These are phyloP conservation scores for Xerus rutilus DNA, from an alignment of 2,797 vertebrate species.

Conservation along the genomic window DNA sequence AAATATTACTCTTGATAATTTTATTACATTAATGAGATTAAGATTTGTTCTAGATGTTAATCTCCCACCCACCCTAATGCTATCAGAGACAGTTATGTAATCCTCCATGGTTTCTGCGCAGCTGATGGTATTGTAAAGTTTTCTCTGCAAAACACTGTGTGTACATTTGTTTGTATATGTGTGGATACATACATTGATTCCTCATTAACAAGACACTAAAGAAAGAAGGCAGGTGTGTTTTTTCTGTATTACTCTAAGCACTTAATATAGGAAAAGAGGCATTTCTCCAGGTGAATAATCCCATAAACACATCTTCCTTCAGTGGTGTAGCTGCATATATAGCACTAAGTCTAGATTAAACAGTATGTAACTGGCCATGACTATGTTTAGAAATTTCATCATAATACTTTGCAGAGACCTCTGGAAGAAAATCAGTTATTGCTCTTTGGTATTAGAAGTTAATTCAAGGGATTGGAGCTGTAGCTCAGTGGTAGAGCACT, in stretches of 20 bases:
- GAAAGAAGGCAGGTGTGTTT: neutral
- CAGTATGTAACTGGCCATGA: neutral
- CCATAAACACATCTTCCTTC: neutral
- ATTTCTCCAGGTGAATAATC: neutral
- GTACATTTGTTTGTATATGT: neutral
- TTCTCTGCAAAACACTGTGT: neutral
- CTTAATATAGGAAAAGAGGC: neutral
- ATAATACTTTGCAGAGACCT: neutral
- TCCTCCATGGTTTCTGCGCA: neutral
- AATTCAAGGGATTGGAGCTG: no score
- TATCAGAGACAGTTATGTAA: neutral
- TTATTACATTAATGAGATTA: neutral
- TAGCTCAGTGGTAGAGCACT: no score
- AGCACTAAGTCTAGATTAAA: neutral
- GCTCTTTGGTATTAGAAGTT: neutral
- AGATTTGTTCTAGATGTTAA: neutral
- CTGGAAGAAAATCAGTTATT: neutral
- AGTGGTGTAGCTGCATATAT: neutral
- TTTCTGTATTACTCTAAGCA: neutral
- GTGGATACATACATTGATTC: neutral
- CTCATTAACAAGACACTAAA: neutral
- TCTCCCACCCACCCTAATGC: neutral
- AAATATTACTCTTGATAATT: neutral
- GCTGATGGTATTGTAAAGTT: neutral
- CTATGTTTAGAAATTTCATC: neutral